Evolutionary conservation across 2,888 invertebrate genomes (phyloP).

Genomic region (Lepidocyrtoides sp.): DNA sequence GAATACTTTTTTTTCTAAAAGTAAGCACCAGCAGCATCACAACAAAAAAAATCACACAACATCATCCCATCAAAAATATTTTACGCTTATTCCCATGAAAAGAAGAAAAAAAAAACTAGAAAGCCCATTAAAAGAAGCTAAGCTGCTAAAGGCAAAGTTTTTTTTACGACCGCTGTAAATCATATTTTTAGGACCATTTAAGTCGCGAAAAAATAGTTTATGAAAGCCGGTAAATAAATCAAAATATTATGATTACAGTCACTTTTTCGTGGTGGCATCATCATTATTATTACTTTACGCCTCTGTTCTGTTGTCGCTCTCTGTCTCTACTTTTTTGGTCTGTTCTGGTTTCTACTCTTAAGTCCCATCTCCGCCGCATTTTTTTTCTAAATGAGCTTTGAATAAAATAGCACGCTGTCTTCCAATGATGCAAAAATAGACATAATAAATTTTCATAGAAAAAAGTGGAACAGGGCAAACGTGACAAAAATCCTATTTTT

Average conservation of each 20-base stretch:
- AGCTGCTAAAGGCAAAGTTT: background rate
- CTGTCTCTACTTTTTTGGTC: too few relatives aligned
- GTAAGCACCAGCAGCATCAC: background rate
- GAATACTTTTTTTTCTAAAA: too few relatives aligned
- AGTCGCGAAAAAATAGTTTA: constrained; percentile 61
- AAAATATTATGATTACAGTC: constrained; percentile 53
- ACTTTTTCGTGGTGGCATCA: constrained; percentile 18
- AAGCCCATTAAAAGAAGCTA: background rate
- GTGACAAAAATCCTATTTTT: too few relatives aligned
- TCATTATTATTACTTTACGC: constrained; percentile 13
- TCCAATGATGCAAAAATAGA: too few relatives aligned
- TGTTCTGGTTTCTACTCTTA: background rate
- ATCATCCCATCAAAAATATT: background rate
- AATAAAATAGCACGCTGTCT: too few relatives aligned
- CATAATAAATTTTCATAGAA: too few relatives aligned
- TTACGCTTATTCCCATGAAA: background rate
- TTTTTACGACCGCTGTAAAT: constrained; percentile 70
- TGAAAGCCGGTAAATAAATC: constrained; percentile 67
- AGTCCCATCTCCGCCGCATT: background rate
- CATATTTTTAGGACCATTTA: constrained; percentile 68
- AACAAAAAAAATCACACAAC: background rate
- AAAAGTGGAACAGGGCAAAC: too few relatives aligned
- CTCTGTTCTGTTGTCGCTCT: too few relatives aligned
- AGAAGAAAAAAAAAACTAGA: too few relatives aligned
- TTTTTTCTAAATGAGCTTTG: background rate